phyloP scores from a whole-genome alignment of 1,140 invertebrate genomes.

The Oreohelix idahoensis region DNA sequence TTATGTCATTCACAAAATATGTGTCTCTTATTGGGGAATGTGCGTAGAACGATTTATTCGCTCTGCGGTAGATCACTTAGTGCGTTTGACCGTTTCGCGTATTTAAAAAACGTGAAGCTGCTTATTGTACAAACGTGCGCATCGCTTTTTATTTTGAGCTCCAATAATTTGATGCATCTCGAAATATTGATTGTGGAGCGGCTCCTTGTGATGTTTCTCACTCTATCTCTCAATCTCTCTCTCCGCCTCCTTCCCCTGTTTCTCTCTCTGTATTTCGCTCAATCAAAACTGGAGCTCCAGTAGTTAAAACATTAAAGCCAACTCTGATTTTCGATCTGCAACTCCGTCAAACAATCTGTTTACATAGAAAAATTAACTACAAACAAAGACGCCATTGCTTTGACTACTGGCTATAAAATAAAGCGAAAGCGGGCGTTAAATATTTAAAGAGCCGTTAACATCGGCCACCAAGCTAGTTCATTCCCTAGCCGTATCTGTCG shows the following conservation, averaged over 20 bases:
- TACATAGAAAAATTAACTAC: not conserved
- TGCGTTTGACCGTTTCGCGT: no score
- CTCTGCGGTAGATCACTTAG: no score
- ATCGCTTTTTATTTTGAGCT: no score
- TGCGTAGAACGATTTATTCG: no score
- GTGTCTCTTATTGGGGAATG: no score
- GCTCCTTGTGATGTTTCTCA: not conserved
- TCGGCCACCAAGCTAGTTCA: not conserved
- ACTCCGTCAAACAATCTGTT: not conserved
- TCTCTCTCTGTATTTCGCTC: not conserved
- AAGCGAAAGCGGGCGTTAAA: not conserved
- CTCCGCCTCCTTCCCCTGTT: not conserved
- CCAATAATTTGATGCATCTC: no score
- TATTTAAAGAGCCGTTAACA: not conserved
- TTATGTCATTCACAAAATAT: no score
- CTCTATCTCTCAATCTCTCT: slow-evolving; percentile 1
- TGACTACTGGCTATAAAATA: not conserved
- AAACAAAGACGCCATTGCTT: not conserved
- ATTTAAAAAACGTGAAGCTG: no score
- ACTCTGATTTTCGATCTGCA: not conserved
- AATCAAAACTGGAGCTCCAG: not conserved
- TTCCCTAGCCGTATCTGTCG: not conserved
- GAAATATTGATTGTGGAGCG: no score
- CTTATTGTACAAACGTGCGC: no score
- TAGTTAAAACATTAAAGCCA: not conserved